Conservation (phyloP, 2,888 invertebrate genomes). For the Embidobia sp. region DNA sequence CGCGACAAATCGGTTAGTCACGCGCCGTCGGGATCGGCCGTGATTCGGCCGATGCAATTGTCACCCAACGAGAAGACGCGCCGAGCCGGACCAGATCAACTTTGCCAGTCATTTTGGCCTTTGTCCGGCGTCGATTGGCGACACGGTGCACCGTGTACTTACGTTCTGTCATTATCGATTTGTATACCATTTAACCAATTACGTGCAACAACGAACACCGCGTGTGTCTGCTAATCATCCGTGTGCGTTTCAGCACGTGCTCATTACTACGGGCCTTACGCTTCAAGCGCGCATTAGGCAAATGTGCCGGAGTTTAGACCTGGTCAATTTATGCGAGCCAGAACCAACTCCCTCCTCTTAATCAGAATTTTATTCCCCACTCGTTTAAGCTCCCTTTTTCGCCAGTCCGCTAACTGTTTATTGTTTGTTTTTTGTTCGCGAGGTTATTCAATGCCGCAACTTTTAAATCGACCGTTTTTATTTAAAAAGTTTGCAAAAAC, state of each 20-base stretch:
- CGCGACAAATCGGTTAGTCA: conserved; percentile 69
- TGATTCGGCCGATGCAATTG: conserved; percentile 43
- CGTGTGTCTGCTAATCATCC: background rate
- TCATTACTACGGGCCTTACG: conserved; percentile 6
- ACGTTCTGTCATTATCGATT: conserved; percentile 12
- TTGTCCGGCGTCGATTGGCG: conserved; percentile 9
- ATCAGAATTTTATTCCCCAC: background rate
- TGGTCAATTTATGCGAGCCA: conserved; percentile 10
- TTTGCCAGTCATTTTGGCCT: conserved; percentile 19
- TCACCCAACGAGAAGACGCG: conserved; percentile 31
- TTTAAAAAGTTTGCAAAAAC: no score
- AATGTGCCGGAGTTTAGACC: conserved; percentile 19
- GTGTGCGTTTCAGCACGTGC: background rate
- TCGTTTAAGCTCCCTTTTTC: no score
- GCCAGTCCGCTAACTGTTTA: no score
- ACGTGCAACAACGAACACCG: conserved; percentile 4
- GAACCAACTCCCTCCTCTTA: conserved; percentile 4
- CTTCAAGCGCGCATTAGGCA: conserved; percentile 23
- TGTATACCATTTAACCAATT: conserved; percentile 26
- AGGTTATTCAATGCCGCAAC: no score
- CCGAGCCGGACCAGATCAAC: conserved; percentile 1
- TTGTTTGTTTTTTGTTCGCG: no score
- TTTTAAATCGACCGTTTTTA: no score
- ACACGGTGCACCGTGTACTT: background rate
- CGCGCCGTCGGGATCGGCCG: conserved; percentile 45